Conservation (phyloP, 2,113 vertebrate genomes). For the Callorhinus ursinus region DNA sequence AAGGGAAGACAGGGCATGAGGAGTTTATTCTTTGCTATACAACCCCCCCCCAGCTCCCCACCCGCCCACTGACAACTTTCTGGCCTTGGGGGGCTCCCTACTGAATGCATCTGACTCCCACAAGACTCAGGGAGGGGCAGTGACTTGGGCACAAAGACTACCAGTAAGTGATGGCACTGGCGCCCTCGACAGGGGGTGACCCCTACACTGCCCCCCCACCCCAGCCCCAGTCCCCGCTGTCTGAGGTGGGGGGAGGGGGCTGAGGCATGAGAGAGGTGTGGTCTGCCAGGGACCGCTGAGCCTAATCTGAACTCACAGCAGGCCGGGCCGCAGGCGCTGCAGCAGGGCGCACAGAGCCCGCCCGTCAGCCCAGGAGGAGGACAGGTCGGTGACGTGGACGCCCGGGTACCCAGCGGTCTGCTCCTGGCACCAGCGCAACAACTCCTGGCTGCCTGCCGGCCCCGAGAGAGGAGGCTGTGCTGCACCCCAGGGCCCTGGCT, state of each 20-base stretch:
- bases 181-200: background rate
- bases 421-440: conserved; percentile 94
- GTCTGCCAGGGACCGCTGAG: background rate
- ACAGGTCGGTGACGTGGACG: conserved; percentile 89
- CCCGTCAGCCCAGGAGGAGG: conserved; percentile 92
- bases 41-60: background rate
- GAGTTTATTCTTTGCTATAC: background rate
- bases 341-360: conserved; percentile 93
- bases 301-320: conserved; percentile 88
- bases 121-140: background rate
- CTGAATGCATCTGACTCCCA: background rate
- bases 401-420: conserved; percentile 88
- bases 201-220: background rate
- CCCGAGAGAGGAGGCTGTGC: background rate
- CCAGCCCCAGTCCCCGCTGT: background rate
- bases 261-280: background rate
- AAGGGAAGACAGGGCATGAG: background rate
- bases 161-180: background rate
- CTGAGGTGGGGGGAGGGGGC: background rate
- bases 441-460: conserved; percentile 77
- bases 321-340: conserved; percentile 90
- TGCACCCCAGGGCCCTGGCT: background rate
- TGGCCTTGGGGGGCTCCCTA: background rate
- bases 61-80: background rate
- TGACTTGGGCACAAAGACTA: background rate